phyloP scores from a whole-genome alignment of 2,113 vertebrate species.

The Morone chrysops region DNA sequence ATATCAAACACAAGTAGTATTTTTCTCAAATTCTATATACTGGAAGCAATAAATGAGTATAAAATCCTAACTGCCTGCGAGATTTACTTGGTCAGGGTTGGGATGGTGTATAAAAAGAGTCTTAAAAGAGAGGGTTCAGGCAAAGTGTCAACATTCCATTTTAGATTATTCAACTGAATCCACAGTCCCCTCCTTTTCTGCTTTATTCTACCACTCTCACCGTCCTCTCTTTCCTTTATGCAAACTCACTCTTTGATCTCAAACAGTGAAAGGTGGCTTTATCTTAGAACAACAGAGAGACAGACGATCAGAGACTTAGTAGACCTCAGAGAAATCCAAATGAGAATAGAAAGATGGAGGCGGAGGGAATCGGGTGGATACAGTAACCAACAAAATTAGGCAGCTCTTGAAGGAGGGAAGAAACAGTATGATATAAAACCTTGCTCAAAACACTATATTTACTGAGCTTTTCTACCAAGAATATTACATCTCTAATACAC shows the following conservation, averaged over 20 bases:
- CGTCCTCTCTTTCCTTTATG: constrained; percentile 64
- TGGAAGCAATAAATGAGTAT: constrained; percentile 39
- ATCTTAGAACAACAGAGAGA: constrained; percentile 70
- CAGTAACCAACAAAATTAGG: constrained; percentile 8
- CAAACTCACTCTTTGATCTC: constrained; percentile 78
- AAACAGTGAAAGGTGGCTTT: constrained; percentile 70
- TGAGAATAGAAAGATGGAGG: constrained; percentile 29
- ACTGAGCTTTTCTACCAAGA: not conserved
- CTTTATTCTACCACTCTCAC: constrained; percentile 42
- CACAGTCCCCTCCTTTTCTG: constrained; percentile 28
- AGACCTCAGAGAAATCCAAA: constrained; percentile 53
- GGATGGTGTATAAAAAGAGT: constrained; percentile 49
- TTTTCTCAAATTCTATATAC: constrained; percentile 20
- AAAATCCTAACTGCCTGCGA: constrained; percentile 43
- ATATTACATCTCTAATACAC: not conserved
- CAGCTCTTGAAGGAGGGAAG: not conserved
- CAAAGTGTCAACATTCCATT: constrained; percentile 68
- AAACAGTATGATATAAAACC: not conserved
- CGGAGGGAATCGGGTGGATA: not conserved
- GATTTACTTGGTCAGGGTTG: constrained; percentile 65
- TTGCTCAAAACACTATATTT: not conserved
- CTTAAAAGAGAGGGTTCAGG: constrained; percentile 63
- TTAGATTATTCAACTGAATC: constrained; percentile 69
- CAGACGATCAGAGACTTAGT: constrained; percentile 60
- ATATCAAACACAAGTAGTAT: constrained; percentile 23